These are phyloP conservation scores for Heterodera filipjevi DNA, from an alignment of 2,888 invertebrate species.

Conservation along the genomic window DNA sequence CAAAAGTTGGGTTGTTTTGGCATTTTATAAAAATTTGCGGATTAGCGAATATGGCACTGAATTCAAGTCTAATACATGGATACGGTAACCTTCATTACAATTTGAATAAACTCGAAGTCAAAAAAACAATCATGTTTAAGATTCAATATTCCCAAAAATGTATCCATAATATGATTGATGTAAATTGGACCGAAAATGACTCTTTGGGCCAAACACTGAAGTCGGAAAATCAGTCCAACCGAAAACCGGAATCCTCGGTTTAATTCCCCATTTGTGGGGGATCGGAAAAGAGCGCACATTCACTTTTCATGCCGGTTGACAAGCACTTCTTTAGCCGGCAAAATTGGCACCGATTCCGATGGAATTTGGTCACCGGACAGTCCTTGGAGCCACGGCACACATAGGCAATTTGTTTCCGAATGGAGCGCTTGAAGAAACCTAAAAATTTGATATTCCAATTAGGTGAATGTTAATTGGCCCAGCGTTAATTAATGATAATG, in stretches of 20 bases:
- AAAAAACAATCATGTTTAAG: no score
- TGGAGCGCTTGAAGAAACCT: constrained; percentile 90
- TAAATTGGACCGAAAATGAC: no score
- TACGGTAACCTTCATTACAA: no score
- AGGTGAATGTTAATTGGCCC: neutral
- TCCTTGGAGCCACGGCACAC: constrained; percentile 92
- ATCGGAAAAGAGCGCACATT: constrained; percentile 72
- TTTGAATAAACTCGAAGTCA: no score
- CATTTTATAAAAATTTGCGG: no score
- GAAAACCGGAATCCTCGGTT: neutral
- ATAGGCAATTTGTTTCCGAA: constrained; percentile 84
- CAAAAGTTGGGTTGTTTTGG: no score
- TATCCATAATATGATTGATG: no score
- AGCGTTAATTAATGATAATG: neutral
- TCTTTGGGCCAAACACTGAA: neutral
- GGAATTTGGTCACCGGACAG: constrained; percentile 97
- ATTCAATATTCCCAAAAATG: no score
- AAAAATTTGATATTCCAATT: neutral
- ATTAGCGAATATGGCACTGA: no score
- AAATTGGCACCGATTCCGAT: constrained; percentile 96
- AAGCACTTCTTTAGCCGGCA: constrained; percentile 96
- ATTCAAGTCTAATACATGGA: no score
- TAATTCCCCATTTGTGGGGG: neutral
- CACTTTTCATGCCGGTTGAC: constrained; percentile 96
- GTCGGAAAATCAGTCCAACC: no score